Evolutionary conservation across 2,113 vertebrate species (phyloP).

Genomic region (Rana temporaria): DNA sequence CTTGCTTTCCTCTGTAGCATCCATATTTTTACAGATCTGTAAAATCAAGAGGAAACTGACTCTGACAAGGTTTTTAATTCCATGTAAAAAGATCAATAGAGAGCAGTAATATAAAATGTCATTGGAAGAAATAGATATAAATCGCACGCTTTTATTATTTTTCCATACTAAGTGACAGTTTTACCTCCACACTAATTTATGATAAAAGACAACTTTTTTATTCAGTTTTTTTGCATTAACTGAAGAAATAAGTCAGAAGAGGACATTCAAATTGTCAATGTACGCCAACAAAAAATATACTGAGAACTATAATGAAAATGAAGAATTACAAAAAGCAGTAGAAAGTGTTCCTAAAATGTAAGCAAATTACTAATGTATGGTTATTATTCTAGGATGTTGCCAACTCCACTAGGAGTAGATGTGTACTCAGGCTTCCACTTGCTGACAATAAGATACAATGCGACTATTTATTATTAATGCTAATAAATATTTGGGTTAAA

Average conservation of each 20-base stretch:
- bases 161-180: background rate
- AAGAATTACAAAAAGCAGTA: background rate
- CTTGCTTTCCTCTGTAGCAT: background rate
- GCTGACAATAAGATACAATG: no score
- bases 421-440: no score
- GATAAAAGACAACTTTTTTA: background rate
- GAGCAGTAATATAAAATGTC: slow-evolving; percentile 22
- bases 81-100: slow-evolving; percentile 35
- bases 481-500: no score
- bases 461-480: no score
- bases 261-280: background rate
- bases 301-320: background rate
- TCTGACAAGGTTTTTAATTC: slow-evolving; percentile 16
- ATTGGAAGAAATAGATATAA: slow-evolving; percentile 1
- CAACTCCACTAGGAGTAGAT: no score
- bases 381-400: background rate
- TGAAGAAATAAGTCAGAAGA: background rate
- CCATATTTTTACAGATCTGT: slow-evolving; percentile 8
- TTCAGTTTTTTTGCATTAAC: background rate
- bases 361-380: background rate
- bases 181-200: background rate
- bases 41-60: background rate
- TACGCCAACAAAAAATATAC: background rate
- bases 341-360: slow-evolving; percentile 3
- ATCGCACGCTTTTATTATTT: slow-evolving; percentile 9